Conservation (phyloP, 2,888 invertebrate genomes). For the Xestia rhomboidea region DNA sequence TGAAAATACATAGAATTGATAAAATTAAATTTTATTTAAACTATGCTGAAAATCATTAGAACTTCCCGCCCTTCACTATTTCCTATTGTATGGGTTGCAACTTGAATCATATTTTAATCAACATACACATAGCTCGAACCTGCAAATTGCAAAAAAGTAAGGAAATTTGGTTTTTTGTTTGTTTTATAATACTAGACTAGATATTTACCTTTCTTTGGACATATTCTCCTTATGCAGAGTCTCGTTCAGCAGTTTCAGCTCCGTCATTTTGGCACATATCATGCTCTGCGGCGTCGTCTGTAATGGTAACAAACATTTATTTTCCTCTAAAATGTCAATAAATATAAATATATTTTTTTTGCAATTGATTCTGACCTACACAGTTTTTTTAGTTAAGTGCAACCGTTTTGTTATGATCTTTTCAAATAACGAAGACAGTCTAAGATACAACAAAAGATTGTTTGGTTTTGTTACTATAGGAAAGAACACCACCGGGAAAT, state of each 20-base stretch:
- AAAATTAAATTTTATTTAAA: too few relatives aligned
- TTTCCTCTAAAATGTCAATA: not conserved
- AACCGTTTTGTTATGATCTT: constrained; percentile 8
- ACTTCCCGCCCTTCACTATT: not conserved
- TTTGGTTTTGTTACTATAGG: not conserved
- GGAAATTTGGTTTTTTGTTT: too few relatives aligned
- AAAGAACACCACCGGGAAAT: not conserved
- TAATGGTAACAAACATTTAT: constrained; percentile 18
- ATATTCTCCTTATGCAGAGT: constrained; percentile 79
- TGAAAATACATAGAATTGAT: not conserved
- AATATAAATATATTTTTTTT: not conserved
- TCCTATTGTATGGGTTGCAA: not conserved
- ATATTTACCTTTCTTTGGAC: constrained; percentile 82
- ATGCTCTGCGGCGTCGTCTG: constrained; percentile 69
- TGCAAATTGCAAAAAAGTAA: not conserved
- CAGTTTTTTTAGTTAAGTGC: not conserved
- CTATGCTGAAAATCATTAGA: not conserved
- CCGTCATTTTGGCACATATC: constrained; percentile 65
- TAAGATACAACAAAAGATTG: not conserved
- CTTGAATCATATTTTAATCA: not conserved
- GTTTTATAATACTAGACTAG: not conserved
- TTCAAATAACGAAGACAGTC: not conserved
- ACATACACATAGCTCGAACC: too few relatives aligned
- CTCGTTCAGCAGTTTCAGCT: constrained; percentile 79
- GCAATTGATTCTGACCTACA: not conserved